A percentile compares a stretch with the other conserved stretches of the same genome.
Evolutionary conservation across 2,888 invertebrate genomes (phyloP).

Genomic region (Diaperis boleti): DNA sequence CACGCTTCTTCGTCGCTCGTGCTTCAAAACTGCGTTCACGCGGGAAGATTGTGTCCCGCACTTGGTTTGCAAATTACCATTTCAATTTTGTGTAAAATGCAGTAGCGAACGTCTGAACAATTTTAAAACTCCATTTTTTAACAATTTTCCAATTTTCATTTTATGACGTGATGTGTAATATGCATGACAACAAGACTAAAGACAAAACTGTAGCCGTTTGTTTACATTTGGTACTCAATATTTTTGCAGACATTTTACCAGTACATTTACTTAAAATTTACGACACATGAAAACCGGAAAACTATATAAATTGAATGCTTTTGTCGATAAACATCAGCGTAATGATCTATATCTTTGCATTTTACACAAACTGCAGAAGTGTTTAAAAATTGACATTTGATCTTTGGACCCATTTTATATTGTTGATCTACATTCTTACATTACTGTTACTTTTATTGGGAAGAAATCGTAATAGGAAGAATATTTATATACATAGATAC

Average conservation of each 20-base stretch:
- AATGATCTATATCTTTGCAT: constrained; percentile 12
- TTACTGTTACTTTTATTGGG: not conserved
- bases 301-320: constrained; percentile 6
- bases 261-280: constrained; percentile 24
- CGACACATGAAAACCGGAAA: constrained; percentile 4
- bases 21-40: too few species aligned
- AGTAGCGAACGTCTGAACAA: too few species aligned
- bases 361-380: constrained; percentile 9
- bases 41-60: too few species aligned
- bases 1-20: too few species aligned
- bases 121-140: too few species aligned
- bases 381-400: constrained; percentile 17
- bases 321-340: not conserved
- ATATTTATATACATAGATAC: too few species aligned
- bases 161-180: not conserved
- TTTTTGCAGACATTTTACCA: not conserved
- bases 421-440: constrained; percentile 3
- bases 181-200: constrained; percentile 5
- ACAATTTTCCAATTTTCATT: too few species aligned
- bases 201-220: not conserved
- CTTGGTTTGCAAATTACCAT: too few species aligned
- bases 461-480: not conserved
- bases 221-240: not conserved
- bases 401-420: constrained; percentile 1
- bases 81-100: too few species aligned